These are phyloP conservation scores for Biston stratarius DNA, from an alignment of 2,888 invertebrate species.

Conservation along the genomic window DNA sequence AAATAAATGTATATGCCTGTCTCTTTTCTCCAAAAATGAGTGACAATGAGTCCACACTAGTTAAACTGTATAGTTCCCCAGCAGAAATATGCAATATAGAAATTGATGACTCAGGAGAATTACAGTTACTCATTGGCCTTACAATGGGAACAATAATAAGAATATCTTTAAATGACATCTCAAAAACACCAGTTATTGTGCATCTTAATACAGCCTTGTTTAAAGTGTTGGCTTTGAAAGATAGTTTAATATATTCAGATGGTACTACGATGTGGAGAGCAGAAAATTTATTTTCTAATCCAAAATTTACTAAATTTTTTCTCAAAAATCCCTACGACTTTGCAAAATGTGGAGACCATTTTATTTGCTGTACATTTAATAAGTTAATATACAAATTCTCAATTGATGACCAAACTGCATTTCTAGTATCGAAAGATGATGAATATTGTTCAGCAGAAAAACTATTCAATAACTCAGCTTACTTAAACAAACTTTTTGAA, in stretches of 20 bases:
- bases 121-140: slow-evolving; percentile 61
- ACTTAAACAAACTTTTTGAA: slow-evolving; percentile 60
- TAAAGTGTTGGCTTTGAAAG: slow-evolving; percentile 56
- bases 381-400: slow-evolving; percentile 66
- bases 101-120: slow-evolving; percentile 47
- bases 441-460: slow-evolving; percentile 62
- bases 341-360: slow-evolving; percentile 54
- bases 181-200: slow-evolving; percentile 49
- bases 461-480: slow-evolving; percentile 63
- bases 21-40: slow-evolving; percentile 51
- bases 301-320: slow-evolving; percentile 61
- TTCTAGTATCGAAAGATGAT: slow-evolving; percentile 48
- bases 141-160: slow-evolving; percentile 67
- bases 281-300: slow-evolving; percentile 57
- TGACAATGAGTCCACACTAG: slow-evolving; percentile 49
- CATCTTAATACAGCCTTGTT: slow-evolving; percentile 70
- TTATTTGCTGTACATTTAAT: slow-evolving; percentile 71
- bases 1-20: slow-evolving; percentile 57
- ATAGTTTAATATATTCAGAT: slow-evolving; percentile 69
- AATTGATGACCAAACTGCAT: slow-evolving; percentile 56
- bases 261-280: slow-evolving; percentile 70
- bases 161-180: slow-evolving; percentile 51
- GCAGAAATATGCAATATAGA: slow-evolving; percentile 65
- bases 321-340: slow-evolving; percentile 70
- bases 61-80: slow-evolving; percentile 66